A percentile compares a stretch with the other conserved stretches of the same genome.
Evolutionary conservation across 2,113 vertebrate genomes (phyloP).

Genomic region (Mormoops blainvillei): DNA sequence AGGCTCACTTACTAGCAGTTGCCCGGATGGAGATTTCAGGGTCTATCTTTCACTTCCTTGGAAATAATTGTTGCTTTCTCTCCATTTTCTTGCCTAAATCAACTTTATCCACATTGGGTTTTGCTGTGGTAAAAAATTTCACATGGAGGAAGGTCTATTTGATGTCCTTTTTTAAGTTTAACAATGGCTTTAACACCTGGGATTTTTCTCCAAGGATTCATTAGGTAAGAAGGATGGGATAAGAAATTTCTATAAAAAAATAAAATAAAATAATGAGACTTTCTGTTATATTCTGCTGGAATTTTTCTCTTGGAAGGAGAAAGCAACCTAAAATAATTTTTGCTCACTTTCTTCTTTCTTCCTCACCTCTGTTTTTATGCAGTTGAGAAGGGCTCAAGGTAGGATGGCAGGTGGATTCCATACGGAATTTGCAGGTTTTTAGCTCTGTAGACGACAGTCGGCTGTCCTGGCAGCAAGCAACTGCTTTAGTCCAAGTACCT

Average conservation of each 20-base stretch:
- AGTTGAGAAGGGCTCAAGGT: not conserved
- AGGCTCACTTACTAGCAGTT: not conserved
- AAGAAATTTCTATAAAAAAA: not conserved
- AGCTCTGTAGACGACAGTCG: not conserved
- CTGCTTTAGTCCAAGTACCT: not conserved
- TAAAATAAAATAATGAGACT: not conserved
- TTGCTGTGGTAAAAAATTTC: not conserved
- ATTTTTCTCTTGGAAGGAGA: slow-evolving; percentile 23
- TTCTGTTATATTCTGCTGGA: not conserved
- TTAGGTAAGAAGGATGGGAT: not conserved
- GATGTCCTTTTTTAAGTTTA: not conserved
- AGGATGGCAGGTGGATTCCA: rapidly evolving
- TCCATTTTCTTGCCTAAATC: not conserved
- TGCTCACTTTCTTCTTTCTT: not conserved
- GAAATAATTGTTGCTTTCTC: not conserved
- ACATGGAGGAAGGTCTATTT: not conserved
- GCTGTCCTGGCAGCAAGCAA: not conserved
- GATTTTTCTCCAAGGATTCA: not conserved
- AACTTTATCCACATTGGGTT: not conserved
- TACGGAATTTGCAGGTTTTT: not conserved
- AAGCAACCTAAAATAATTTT: not conserved
- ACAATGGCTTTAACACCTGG: not conserved
- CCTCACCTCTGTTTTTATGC: not conserved
- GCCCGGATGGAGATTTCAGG: not conserved
- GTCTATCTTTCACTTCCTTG: not conserved